A percentile compares a stretch with the other conserved stretches of the same genome.
These are phyloP conservation scores for Eospalax fontanierii DNA, from an alignment of 2,797 vertebrate species.

Conservation along the genomic window DNA sequence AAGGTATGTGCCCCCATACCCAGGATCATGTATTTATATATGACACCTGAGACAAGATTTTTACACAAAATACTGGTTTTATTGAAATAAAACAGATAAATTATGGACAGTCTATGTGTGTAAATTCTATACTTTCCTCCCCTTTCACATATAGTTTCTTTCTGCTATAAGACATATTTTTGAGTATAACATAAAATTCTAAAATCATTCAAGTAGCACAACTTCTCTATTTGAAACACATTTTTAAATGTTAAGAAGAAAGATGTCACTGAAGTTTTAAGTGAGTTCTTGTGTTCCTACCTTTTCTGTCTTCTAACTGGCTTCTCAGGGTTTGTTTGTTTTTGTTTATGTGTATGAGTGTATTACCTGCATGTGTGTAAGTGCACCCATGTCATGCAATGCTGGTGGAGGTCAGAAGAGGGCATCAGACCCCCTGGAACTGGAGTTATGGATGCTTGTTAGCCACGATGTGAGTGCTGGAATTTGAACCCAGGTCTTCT, in stretches of 20 bases:
- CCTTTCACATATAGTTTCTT: conserved; percentile 22
- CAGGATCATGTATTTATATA: background rate
- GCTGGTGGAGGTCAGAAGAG: no score
- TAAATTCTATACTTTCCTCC: background rate
- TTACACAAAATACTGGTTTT: conserved; percentile 64
- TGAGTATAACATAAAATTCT: conserved; percentile 54
- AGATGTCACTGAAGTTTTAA: conserved; percentile 17
- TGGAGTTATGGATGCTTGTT: no score
- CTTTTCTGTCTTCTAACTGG: background rate
- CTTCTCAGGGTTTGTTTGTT: background rate
- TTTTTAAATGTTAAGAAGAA: conserved; percentile 64
- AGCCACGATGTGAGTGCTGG: no score
- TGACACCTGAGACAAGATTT: conserved; percentile 13
- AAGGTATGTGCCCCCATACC: no score
- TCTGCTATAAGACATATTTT: background rate
- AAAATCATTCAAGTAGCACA: conserved; percentile 53
- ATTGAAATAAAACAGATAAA: conserved; percentile 58
- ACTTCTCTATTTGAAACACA: conserved; percentile 46
- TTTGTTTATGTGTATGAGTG: no score
- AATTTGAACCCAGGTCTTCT: no score
- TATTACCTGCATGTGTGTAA: no score
- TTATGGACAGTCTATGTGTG: conserved; percentile 20
- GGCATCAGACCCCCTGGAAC: no score
- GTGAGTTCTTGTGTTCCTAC: background rate
- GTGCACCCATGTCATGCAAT: background rate